Evolutionary conservation across 2,888 invertebrate genomes (phyloP), one percentile per base, ranked within the genome.

Genomic region (Protophormia terraenovae): DNA sequence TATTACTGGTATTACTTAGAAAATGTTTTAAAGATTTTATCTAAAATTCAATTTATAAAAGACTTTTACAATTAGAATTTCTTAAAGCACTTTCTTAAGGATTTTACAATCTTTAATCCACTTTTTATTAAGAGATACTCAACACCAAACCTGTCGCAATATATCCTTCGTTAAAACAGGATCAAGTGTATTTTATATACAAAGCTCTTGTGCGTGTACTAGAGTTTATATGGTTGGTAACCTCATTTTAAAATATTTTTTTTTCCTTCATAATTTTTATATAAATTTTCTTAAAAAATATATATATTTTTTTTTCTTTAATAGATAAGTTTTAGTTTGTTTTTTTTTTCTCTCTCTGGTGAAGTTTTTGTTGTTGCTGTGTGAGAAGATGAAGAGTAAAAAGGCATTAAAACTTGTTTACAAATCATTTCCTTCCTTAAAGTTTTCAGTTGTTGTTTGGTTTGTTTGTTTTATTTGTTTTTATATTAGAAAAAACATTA

Each of bases 341-440:
- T 32, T 10, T 29, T 41, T 22, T 47, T n/a, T 53, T 38, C 32
- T 71, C 24, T n/a, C n/a, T n/a, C n/a, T 32, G 38, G 19, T 53
- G 5, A 8, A 66, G 35, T 55, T 41, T 53, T 62, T 83, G 8
- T 14, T 62, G 27, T 53, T 53, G 22, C 3, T 22, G 19, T 27
- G 27, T 41, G 19, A 16, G 12, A 19, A 77, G 16, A 60, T 35
- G 29, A 5, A 71, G 16, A 72, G 58, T 50, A 60, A 72, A 75
- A 53, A 71, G 55, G 82, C 62, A 82, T 78, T 84, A 78, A 81
- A 85, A 84, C 73, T 81, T 82, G 84, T 82, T 82, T 82, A 75
- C 84, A 82, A 85, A 85, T 85, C 64, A 85, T 81, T 85, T 85
- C 78, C 84, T 85, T 84, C 81, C 80, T 82, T 73, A 78, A 76